These are phyloP conservation scores for Todiramphus chloris DNA, from an alignment of 2,113 vertebrate genomes.

Conservation along the genomic window DNA sequence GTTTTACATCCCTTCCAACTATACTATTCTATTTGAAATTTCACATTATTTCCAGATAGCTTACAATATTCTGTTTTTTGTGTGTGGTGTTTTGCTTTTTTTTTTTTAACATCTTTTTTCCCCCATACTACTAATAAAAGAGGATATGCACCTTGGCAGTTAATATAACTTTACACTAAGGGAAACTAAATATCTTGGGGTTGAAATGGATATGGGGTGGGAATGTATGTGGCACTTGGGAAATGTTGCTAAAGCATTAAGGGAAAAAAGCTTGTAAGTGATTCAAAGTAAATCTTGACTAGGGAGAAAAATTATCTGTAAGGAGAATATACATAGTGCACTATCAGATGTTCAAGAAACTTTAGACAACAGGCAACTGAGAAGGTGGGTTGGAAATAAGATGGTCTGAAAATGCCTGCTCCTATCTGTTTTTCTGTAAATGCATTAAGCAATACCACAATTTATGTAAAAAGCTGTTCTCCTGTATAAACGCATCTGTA, in stretches of 20 bases:
- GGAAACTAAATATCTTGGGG: background rate
- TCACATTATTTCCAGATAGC: background rate
- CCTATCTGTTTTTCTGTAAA: background rate
- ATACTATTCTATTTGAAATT: background rate
- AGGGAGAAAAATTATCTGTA: background rate
- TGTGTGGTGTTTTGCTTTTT: background rate
- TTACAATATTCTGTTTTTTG: background rate
- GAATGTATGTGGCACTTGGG: background rate
- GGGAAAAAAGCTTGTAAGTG: background rate
- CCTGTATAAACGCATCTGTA: background rate
- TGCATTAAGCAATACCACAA: background rate
- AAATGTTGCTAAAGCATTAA: background rate
- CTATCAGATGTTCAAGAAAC: background rate
- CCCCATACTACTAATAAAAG: background rate
- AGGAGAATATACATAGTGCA: background rate
- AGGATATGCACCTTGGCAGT: background rate
- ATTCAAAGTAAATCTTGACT: background rate
- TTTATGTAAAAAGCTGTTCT: background rate
- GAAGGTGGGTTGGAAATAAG: background rate
- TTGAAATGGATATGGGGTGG: background rate
- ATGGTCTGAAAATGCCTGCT: background rate
- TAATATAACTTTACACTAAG: background rate
- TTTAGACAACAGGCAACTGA: background rate
- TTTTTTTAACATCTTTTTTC: background rate
- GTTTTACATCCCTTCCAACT: background rate